These are phyloP conservation scores for Odocoileus hemionus DNA, from an alignment of 2,113 vertebrate genomes.

Conservation along the genomic window DNA sequence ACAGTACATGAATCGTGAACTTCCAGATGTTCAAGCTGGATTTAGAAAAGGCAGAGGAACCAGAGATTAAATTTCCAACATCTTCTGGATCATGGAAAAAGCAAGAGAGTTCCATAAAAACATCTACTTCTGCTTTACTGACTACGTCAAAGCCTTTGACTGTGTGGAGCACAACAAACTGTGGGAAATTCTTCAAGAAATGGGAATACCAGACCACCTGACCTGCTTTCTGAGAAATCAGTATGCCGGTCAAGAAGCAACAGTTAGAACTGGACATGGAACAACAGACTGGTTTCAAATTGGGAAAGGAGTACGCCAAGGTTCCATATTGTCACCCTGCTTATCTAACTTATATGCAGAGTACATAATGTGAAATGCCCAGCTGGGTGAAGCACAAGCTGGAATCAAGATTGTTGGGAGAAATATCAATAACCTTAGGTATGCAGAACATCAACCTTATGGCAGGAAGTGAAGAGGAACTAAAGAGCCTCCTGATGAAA, in stretches of 20 bases:
- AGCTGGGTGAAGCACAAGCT: background rate
- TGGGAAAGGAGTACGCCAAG: fast-evolving
- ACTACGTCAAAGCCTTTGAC: background rate
- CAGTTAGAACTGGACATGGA: background rate
- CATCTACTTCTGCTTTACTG: background rate
- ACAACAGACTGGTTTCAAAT: background rate
- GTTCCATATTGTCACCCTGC: background rate
- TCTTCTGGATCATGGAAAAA: background rate
- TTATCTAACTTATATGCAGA: background rate
- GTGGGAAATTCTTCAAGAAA: background rate
- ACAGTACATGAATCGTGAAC: background rate
- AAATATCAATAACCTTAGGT: background rate
- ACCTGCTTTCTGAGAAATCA: background rate
- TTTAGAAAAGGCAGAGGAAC: background rate
- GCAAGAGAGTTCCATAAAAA: background rate
- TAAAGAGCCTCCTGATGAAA: background rate
- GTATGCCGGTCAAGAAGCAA: background rate
- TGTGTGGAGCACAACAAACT: background rate
- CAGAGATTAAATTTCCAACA: background rate
- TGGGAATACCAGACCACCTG: background rate
- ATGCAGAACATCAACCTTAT: background rate
- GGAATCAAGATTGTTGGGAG: background rate
- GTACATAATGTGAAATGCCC: background rate
- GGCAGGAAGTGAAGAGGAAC: background rate
- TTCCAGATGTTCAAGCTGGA: background rate